Base-by-base conservation (phyloP, 2,888 invertebrate species). In the Diogma glabrata region DNA sequence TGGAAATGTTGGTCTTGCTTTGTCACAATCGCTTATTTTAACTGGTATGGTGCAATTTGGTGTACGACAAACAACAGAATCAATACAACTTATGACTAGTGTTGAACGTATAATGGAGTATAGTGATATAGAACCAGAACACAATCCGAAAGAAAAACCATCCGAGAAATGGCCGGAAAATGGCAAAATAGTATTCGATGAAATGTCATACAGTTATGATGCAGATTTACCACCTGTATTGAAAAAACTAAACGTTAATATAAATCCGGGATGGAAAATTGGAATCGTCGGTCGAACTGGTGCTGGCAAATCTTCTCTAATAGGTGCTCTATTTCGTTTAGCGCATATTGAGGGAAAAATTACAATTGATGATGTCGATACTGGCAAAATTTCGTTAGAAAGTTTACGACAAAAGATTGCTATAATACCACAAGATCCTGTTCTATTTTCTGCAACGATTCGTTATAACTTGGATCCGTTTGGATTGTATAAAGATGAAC, bases 231-330 rank as follows among this genome's bases (percentile, higher is more conserved):
- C 75, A 1, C 79, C 84, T 1, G 85, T 90, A 9, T 74, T 93
- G 4, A 87, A 82, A 59, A 75, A 84, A 62, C 71, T 88, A 12
- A 83, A 79, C 60, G 69, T 88, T 45, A 64, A 69, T 1, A 80
- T 89, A 50, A 74, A 82, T 60, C 75, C 82, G 33, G 80, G 78
- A 52, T 72, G 70, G 57, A 66, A 87, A 82, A 78, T 87, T 52
- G 87, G 87, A 12, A 83, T 88, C 57, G 86, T 87, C 4, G 89
- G 89, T 2, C 74, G 89, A 51, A 90, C 90, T 0, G 90, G 90
- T 2, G 89, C 89, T 2, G 90, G 89, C 1, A 87, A 87, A 66
- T 85, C 84, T 0, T 86, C 86, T 0, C 69, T 87, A 12, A 84
- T 87, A 55, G 78, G 84, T 0, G 84, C 87, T 1, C 67, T 91